phyloP scores from a whole-genome alignment of 1,140 invertebrate species.

The Atta texana region DNA sequence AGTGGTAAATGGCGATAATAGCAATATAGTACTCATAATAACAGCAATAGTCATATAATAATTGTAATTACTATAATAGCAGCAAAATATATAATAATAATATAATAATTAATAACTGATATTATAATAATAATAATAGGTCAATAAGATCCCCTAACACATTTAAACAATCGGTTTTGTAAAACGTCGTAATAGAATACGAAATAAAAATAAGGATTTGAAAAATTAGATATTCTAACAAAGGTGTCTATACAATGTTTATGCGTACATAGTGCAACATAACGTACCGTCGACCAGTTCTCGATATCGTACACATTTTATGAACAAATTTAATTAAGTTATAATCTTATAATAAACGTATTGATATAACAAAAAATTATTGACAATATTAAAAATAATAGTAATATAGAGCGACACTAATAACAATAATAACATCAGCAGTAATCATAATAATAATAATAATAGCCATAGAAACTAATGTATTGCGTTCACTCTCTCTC shows the following conservation, averaged over 20 bases:
- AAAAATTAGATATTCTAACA: constrained; percentile 79
- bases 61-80: constrained; percentile 61
- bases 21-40: constrained; percentile 52
- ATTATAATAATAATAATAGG: constrained; percentile 74
- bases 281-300: constrained; percentile 82
- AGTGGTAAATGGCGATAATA: constrained; percentile 55
- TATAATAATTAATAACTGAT: constrained; percentile 77
- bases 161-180: constrained; percentile 74
- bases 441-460: constrained; percentile 51
- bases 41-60: constrained; percentile 66
- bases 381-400: constrained; percentile 60
- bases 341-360: constrained; percentile 68
- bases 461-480: constrained; percentile 58
- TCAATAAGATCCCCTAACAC: constrained; percentile 71
- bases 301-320: constrained; percentile 82
- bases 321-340: constrained; percentile 68
- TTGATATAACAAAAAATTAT: constrained; percentile 62
- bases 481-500: not conserved
- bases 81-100: constrained; percentile 57
- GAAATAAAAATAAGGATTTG: constrained; percentile 76
- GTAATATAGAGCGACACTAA: constrained; percentile 48
- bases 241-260: constrained; percentile 81
- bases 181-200: constrained; percentile 72
- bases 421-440: constrained; percentile 65
- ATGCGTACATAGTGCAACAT: constrained; percentile 79